Conservation (phyloP, 2,888 invertebrate species). For the Melanostoma scalare region DNA sequence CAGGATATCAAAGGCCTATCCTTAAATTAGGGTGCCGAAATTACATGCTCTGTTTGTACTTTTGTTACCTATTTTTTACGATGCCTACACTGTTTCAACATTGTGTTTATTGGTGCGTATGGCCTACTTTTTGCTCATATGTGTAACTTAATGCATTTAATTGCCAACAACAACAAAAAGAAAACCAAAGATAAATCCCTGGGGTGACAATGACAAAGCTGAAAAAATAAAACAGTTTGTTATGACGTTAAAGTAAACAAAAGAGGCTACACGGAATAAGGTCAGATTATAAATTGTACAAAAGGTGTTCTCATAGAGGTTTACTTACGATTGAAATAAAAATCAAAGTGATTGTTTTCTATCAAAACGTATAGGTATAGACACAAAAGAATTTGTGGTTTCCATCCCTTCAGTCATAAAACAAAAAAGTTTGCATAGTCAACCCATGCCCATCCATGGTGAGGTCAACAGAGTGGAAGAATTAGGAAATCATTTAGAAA, state of each 20-base stretch:
- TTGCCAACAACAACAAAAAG: slow-evolving; percentile 45
- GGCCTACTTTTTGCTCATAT: slow-evolving; percentile 62
- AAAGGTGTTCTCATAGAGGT: slow-evolving; percentile 11
- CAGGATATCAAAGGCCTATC: slow-evolving; percentile 50
- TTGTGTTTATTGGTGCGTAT: slow-evolving; percentile 69
- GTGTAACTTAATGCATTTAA: slow-evolving; percentile 56
- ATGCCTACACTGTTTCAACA: slow-evolving; percentile 39
- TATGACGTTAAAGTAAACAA: slow-evolving; percentile 48
- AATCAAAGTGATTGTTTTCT: slow-evolving; percentile 38
- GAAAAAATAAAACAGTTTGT: slow-evolving; percentile 59
- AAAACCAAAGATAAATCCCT: slow-evolving; percentile 57
- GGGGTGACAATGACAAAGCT: slow-evolving; percentile 60
- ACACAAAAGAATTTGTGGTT: slow-evolving; percentile 30
- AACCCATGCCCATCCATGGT: neutral
- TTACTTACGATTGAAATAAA: slow-evolving; percentile 26
- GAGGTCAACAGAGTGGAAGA: slow-evolving; percentile 13
- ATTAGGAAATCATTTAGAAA: slow-evolving; percentile 54
- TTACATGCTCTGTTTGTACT: slow-evolving; percentile 55
- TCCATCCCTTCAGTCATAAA: slow-evolving; percentile 30
- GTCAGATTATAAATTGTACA: slow-evolving; percentile 51
- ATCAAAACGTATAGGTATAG: slow-evolving; percentile 7
- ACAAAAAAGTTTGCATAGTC: slow-evolving; percentile 12
- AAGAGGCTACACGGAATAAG: slow-evolving; percentile 53
- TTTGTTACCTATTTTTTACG: slow-evolving; percentile 50
- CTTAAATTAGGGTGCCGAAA: slow-evolving; percentile 68